Conservation (phyloP, 2,797 vertebrate genomes). For the Notoglanidium macrostoma region DNA sequence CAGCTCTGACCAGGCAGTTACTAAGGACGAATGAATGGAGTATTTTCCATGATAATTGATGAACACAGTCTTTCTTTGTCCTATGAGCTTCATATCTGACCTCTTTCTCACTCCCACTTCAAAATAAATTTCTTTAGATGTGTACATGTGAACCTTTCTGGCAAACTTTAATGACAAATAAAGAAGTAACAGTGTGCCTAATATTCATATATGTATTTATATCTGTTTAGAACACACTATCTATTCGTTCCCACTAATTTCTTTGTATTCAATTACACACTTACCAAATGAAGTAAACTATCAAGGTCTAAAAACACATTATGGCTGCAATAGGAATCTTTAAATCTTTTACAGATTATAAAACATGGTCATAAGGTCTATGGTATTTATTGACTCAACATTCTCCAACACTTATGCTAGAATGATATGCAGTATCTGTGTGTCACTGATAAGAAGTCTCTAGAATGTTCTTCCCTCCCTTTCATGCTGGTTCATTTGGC, state of each 20-base stretch:
- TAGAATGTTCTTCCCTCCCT: slow-evolving; percentile 12
- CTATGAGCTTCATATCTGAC: not conserved
- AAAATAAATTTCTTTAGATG: not conserved
- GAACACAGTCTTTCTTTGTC: not conserved
- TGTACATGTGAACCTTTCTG: not conserved
- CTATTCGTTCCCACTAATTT: not conserved
- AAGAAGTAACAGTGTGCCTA: not conserved
- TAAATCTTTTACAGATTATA: not conserved
- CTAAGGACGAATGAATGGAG: not conserved
- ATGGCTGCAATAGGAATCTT: not conserved
- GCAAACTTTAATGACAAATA: not conserved
- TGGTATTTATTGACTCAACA: not conserved
- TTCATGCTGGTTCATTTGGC: not conserved
- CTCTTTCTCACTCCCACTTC: not conserved
- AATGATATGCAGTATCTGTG: not conserved
- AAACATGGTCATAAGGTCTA: not conserved
- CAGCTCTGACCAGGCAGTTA: not conserved
- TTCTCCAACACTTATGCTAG: not conserved
- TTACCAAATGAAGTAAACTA: not conserved
- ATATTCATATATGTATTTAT: not conserved
- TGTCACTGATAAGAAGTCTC: not conserved
- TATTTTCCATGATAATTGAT: not conserved
- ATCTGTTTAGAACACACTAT: not conserved
- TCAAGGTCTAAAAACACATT: not conserved
- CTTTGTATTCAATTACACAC: not conserved